Base-by-base conservation (phyloP, 1,140 invertebrate species). In the Cyrtorhinus lividipennis region DNA sequence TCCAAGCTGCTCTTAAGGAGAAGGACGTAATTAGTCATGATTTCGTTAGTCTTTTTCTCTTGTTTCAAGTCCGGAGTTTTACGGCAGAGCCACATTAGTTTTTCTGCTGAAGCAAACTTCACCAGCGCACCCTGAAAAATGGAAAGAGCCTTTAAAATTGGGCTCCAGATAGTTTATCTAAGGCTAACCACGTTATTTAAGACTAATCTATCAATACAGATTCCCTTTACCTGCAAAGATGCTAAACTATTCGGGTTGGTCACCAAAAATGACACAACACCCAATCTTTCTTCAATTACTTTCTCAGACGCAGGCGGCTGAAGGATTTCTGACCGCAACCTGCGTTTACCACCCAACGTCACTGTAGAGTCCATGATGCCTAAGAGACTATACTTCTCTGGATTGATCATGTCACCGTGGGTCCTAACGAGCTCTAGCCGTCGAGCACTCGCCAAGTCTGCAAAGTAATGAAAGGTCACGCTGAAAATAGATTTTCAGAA, bases 1-100 rank as follows among this genome's bases (percentile, higher is more conserved):
- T 88, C 84, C 67, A 94, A 75, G 0, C 83, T 81, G 58, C 84
- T 83, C 75, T 94, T 94, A 30, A 95, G 72, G 5, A 84, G 74
- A 2, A 95, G 76, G 1, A 85, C 76, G 69, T 88, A 86, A 70
- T 90, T 90, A 25, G 93, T 77, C 72, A 90, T 86, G 22, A 80
- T 80, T 69, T 92, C 88, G 1, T 82, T 82, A 53, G 75, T 75
- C 46, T 79, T 71, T 22, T 78, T 73, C 61, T 78, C 80, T 23
- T 83, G 80, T 64, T 81, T 77, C 3, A 78, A 75, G 62, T 81
- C 77, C 1, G 76, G 76, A 15, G 77, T 72, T 65, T 81, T 78
- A 56, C 80, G 75, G 67, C 82, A 79, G 1, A 81, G 68, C 20
- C 78, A 77, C 1, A 86, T 68, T 1, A 86, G 70, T 61, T 81